Evolutionary conservation across 2,888 invertebrate species (phyloP).

Genomic region (Trilocha varians): DNA sequence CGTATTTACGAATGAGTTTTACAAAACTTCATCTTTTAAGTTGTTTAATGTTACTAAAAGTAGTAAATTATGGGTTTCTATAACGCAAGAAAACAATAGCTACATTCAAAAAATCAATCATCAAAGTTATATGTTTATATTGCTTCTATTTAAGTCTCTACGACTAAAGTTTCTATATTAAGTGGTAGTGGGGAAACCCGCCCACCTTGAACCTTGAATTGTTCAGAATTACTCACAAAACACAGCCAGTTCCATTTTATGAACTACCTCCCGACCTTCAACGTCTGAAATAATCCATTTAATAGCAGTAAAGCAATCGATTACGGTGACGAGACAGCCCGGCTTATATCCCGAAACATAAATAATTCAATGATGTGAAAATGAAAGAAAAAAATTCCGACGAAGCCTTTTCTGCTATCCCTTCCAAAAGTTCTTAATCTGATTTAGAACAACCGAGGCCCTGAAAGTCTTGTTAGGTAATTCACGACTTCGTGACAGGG

Average conservation of each 20-base stretch:
- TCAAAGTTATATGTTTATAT: too few species aligned
- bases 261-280: slow-evolving; percentile 28
- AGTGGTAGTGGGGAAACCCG: neutral
- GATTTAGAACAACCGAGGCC: slow-evolving; percentile 35
- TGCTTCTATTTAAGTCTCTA: too few species aligned
- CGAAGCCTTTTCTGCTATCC: slow-evolving; percentile 12
- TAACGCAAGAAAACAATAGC: too few species aligned
- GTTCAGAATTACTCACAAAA: slow-evolving; percentile 24
- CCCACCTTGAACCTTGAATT: slow-evolving; percentile 23
- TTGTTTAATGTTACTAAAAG: too few species aligned
- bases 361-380: slow-evolving; percentile 36
- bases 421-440: slow-evolving; percentile 46
- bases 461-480: slow-evolving; percentile 34
- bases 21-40: too few species aligned
- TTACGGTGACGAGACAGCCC: slow-evolving; percentile 33
- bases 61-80: too few species aligned
- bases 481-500: neutral
- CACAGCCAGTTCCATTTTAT: slow-evolving; percentile 22
- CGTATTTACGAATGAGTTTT: neutral
- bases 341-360: slow-evolving; percentile 32
- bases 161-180: neutral
- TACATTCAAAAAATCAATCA: too few species aligned
- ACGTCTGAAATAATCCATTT: slow-evolving; percentile 31
- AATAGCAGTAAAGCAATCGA: slow-evolving; percentile 34
- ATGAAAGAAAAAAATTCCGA: neutral